Percentiles rank a stretch among this genome's conserved stretches.
phyloP scores from a whole-genome alignment of 2,888 invertebrate species.

The Pemphredon lugubris region DNA sequence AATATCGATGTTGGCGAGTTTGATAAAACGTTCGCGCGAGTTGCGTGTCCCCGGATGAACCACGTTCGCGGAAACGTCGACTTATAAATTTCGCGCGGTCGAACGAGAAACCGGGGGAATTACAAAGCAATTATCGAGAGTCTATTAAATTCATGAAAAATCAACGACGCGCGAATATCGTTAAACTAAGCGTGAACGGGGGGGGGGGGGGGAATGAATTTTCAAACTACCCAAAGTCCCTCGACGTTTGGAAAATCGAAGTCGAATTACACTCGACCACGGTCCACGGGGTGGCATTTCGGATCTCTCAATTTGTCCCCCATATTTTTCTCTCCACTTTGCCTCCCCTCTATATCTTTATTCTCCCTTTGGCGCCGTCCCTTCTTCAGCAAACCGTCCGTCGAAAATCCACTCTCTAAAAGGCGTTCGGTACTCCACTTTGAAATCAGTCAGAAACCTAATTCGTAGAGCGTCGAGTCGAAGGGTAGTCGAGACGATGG shows the following conservation, averaged over 20 bases:
- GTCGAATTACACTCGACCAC: slow-evolving; percentile 30
- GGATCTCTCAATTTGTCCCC: not conserved
- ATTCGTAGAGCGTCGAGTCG: not conserved
- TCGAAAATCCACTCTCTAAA: slow-evolving; percentile 26
- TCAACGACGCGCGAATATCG: too few species aligned
- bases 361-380: not conserved
- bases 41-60: not conserved
- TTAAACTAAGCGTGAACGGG: too few species aligned
- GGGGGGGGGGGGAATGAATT: not conserved
- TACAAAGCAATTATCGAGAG: too few species aligned
- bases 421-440: not conserved
- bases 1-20: not conserved
- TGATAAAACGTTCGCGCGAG: not conserved
- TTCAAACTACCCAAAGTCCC: not conserved
- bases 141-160: too few species aligned
- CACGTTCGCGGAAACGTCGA: not conserved
- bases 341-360: too few species aligned
- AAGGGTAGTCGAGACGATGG: not conserved
- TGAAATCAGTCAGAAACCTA: not conserved
- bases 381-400: slow-evolving; percentile 1
- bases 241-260: slow-evolving; percentile 18
- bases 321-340: not conserved
- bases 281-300: not conserved
- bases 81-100: not conserved
- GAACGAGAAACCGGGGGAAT: too few species aligned